Conservation (phyloP, 2,113 vertebrate genomes). For the Lonchura striata region DNA sequence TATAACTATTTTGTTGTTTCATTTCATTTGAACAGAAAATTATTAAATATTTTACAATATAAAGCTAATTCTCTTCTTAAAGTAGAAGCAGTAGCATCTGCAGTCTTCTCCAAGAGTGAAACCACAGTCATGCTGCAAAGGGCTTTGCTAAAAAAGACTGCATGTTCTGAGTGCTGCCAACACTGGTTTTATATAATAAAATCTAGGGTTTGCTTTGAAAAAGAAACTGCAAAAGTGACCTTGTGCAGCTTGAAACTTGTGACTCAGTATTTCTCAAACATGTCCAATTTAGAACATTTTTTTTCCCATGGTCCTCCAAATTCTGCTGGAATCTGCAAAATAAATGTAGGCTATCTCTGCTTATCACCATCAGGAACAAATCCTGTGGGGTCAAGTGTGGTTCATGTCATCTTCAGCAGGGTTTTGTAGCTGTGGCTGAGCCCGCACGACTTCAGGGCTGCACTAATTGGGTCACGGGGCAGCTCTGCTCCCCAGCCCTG, state of each 20-base stretch:
- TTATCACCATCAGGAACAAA: background rate
- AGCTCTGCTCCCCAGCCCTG: background rate
- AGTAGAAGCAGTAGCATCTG: slow-evolving; percentile 14
- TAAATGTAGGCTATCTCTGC: slow-evolving; percentile 5
- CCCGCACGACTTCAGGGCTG: background rate
- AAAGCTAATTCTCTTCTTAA: slow-evolving; percentile 22
- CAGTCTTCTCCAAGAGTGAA: background rate
- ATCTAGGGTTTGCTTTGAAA: slow-evolving; percentile 36
- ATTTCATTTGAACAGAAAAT: slow-evolving; percentile 72
- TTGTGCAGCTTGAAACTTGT: slow-evolving; percentile 41
- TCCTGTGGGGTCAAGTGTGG: background rate
- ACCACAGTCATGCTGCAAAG: slow-evolving; percentile 36
- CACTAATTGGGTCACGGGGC: background rate
- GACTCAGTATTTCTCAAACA: slow-evolving; percentile 49
- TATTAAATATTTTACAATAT: slow-evolving; percentile 74
- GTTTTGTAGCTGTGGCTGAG: background rate
- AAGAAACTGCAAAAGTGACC: slow-evolving; percentile 44
- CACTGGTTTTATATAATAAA: slow-evolving; percentile 39
- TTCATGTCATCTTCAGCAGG: background rate
- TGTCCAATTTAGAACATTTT: slow-evolving; percentile 32
- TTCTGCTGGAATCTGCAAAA: slow-evolving; percentile 55
- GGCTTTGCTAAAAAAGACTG: slow-evolving; percentile 52
- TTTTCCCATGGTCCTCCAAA: background rate
- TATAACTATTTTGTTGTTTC: slow-evolving; percentile 73
- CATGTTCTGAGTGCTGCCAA: slow-evolving; percentile 24